A percentile compares a stretch with the other conserved stretches of the same genome.
Conservation (phyloP, 1,140 invertebrate species). For the Philopotamus ludificatus region DNA sequence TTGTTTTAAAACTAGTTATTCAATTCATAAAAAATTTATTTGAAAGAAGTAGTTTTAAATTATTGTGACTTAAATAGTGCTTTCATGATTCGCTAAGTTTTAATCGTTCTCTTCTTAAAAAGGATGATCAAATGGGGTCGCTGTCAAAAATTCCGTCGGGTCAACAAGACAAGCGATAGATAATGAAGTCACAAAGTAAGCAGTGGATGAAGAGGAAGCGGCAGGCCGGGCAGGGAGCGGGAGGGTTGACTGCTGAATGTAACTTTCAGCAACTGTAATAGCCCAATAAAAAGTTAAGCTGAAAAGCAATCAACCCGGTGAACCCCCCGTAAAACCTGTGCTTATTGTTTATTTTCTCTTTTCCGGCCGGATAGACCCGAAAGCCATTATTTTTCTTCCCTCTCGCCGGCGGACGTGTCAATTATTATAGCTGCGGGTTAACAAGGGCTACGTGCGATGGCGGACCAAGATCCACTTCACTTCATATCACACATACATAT, state of each 20-base stretch:
- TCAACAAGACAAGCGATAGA: neutral
- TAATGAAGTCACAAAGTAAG: neutral
- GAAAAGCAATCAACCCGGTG: constrained; percentile 34
- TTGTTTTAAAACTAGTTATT: too few species aligned
- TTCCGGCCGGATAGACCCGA: constrained; percentile 22
- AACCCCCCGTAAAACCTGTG: constrained; percentile 21
- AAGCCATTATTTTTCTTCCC: constrained; percentile 34
- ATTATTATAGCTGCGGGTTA: constrained; percentile 32
- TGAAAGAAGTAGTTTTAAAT: too few species aligned
- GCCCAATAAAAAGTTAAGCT: constrained; percentile 33
- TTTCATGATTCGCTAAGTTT: too few species aligned
- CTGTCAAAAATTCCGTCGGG: too few species aligned
- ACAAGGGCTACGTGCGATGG: constrained; percentile 6
- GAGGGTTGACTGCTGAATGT: neutral
- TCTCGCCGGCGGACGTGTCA: constrained; percentile 29
- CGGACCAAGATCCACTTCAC: neutral
- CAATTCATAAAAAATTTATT: too few species aligned
- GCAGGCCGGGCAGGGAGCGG: too few species aligned
- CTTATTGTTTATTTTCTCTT: constrained; percentile 36
- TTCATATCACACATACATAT: neutral
- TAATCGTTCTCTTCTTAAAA: too few species aligned
- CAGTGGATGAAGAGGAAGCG: too few species aligned
- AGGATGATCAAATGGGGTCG: too few species aligned
- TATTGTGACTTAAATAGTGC: too few species aligned
- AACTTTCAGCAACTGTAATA: constrained; percentile 13